A percentile compares a stretch with the other conserved stretches of the same genome.
Conservation (phyloP, 1,140 invertebrate species). For the Bombus breviceps region DNA sequence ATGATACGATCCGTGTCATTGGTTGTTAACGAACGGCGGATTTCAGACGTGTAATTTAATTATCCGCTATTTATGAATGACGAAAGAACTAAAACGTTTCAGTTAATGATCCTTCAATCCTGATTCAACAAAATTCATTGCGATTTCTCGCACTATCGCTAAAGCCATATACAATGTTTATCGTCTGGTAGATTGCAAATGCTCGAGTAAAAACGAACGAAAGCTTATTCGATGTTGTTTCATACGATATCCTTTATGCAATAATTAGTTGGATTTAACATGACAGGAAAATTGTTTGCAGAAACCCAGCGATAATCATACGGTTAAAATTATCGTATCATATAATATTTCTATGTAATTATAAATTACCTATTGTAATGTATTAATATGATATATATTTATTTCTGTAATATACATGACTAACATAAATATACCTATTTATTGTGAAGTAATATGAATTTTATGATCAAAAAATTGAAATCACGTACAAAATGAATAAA, state of each 20-base stretch:
- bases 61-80: not conserved
- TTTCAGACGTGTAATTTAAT: not conserved
- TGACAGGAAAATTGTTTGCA: not conserved
- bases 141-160: not conserved
- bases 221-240: not conserved
- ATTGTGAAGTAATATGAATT: not conserved
- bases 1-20: not conserved
- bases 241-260: not conserved
- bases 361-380: not conserved
- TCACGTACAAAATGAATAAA: not conserved
- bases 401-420: too few species aligned
- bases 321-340: not conserved
- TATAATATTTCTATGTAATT: not conserved
- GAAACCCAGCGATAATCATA: too few species aligned
- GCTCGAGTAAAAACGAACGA: not conserved
- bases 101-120: not conserved
- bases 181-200: not conserved
- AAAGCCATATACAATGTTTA: not conserved
- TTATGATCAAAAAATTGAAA: not conserved
- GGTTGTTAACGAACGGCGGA: not conserved
- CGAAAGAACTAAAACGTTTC: not conserved
- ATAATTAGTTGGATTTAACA: conserved; percentile 5
- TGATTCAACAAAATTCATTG: not conserved
- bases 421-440: not conserved
- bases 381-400: not conserved